phyloP scores from a whole-genome alignment of 2,113 vertebrate species.

The Heloderma charlesbogerti region DNA sequence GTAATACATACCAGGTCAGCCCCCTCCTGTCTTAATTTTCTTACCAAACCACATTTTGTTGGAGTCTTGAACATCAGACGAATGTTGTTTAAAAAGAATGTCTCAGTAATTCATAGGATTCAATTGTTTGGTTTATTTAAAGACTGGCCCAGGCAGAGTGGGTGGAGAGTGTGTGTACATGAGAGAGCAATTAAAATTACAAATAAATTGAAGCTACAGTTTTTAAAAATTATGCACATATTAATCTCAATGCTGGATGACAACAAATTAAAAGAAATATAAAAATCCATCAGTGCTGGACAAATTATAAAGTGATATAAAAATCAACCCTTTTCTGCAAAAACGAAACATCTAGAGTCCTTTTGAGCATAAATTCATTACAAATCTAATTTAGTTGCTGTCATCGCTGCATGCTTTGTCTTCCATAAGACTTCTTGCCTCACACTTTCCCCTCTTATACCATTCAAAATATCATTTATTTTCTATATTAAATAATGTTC shows the following conservation, averaged over 20 bases:
- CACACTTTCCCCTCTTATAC: not conserved
- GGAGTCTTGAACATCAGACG: not conserved
- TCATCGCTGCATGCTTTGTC: conserved; percentile 42
- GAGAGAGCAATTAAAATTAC: conserved; percentile 38
- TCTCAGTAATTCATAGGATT: not conserved
- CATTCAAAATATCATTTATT: conserved; percentile 16
- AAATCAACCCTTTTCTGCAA: conserved; percentile 47
- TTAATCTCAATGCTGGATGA: conserved; percentile 14
- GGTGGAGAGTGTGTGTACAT: too few species aligned
- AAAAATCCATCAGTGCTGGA: conserved; percentile 8
- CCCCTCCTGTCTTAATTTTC: not conserved
- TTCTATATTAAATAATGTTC: not conserved
- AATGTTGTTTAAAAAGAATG: not conserved
- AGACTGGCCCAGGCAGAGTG: not conserved
- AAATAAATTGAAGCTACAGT: conserved; percentile 35
- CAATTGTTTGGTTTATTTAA: not conserved
- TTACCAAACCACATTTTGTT: not conserved
- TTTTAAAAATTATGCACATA: conserved; percentile 46
- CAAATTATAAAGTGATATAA: conserved; percentile 44
- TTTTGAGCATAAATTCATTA: conserved; percentile 57
- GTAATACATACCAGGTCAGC: too few species aligned
- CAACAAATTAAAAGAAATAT: not conserved
- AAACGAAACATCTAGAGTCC: conserved; percentile 41
- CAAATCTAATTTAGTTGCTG: conserved; percentile 52
- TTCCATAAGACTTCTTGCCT: conserved; percentile 46